A percentile compares a stretch with the other conserved stretches of the same genome.
phyloP scores from a whole-genome alignment of 1,140 invertebrate genomes.

The Planococcus citri region DNA sequence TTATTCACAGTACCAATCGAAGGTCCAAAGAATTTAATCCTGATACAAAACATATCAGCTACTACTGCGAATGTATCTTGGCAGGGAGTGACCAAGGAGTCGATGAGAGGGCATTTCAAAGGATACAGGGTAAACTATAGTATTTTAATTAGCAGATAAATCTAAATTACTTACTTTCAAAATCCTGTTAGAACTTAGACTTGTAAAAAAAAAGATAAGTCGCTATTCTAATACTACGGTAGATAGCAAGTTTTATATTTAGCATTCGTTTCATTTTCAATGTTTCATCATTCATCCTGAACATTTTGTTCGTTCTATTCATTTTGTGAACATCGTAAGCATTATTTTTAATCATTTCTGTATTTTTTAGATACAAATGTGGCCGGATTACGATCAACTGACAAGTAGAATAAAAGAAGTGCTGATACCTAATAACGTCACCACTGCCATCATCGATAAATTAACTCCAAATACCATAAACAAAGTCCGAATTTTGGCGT shows the following conservation, averaged over 20 bases:
- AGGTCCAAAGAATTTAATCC: slow-evolving; percentile 71
- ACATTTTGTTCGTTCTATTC: too few species aligned
- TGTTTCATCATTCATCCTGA: too few species aligned
- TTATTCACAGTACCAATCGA: slow-evolving; percentile 51
- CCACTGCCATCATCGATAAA: slow-evolving; percentile 60
- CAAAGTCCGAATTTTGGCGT: slow-evolving; percentile 74
- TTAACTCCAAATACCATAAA: slow-evolving; percentile 84
- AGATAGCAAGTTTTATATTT: too few species aligned
- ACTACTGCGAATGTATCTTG: slow-evolving; percentile 70
- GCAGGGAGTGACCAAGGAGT: slow-evolving; percentile 61
- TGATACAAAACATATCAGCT: slow-evolving; percentile 55
- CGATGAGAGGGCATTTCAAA: slow-evolving; percentile 78
- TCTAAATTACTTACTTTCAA: background rate
- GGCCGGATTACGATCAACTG: slow-evolving; percentile 70
- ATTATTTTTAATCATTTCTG: too few species aligned
- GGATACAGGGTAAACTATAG: slow-evolving; percentile 61
- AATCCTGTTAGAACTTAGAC: background rate
- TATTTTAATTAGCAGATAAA: slow-evolving; percentile 45
- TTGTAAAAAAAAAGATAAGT: too few species aligned
- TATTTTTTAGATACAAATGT: slow-evolving; percentile 61
- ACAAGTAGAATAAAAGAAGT: slow-evolving; percentile 63
- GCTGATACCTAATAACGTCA: slow-evolving; percentile 52
- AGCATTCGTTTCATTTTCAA: too few species aligned
- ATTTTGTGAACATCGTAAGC: too few species aligned
- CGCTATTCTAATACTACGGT: too few species aligned